Evolutionary conservation across 2,888 invertebrate species (phyloP).

Genomic region (Dichetophora obliterata): DNA sequence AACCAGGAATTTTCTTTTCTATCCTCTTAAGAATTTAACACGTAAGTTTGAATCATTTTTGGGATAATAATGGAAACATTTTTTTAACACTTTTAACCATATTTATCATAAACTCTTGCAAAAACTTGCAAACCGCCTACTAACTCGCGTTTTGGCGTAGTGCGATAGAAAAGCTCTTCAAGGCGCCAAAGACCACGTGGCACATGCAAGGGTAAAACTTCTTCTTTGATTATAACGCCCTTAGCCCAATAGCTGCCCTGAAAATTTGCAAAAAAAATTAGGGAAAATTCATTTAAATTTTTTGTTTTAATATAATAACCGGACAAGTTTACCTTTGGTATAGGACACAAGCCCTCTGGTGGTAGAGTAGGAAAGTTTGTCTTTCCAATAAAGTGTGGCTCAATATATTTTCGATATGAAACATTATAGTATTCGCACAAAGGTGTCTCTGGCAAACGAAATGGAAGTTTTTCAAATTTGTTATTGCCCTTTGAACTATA

Average conservation of each 20-base stretch:
- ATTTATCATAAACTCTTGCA: background rate
- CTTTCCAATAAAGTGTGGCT: conserved; percentile 20
- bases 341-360: conserved; percentile 42
- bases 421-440: conserved; percentile 38
- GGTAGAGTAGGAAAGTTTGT: conserved; percentile 40
- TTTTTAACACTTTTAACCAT: background rate
- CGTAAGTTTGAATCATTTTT: too few relatives aligned
- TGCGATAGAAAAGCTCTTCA: background rate
- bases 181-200: background rate
- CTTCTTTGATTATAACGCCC: background rate
- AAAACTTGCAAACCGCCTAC: conserved; percentile 1
- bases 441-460: background rate
- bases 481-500: conserved; percentile 1
- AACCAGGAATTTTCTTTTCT: too few relatives aligned
- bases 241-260: conserved; percentile 20
- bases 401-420: conserved; percentile 36
- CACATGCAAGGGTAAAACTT: background rate
- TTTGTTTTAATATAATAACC: background rate
- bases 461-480: background rate
- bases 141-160: background rate
- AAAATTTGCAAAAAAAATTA: background rate
- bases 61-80: too few relatives aligned
- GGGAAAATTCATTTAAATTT: background rate
- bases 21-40: too few relatives aligned
- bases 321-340: conserved; percentile 38